Base-by-base conservation (phyloP, 2,113 vertebrate species). In the Carlito syrichta region DNA sequence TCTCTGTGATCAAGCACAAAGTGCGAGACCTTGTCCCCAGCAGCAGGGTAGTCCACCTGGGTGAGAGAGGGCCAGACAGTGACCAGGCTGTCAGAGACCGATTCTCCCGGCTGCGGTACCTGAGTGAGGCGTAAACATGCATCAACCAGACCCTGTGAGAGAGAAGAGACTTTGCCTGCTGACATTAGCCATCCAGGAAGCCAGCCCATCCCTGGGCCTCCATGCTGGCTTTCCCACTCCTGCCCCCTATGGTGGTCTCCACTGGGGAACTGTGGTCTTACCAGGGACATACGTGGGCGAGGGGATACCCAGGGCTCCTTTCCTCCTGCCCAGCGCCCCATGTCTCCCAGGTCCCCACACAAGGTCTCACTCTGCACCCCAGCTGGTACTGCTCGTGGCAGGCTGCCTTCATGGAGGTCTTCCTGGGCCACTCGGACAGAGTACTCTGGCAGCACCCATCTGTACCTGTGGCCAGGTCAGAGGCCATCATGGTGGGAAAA, bases 71-170 rank as follows among this genome's bases (percentile, higher is more conserved):
- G 0, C 17, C 52, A 3, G 98, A 99, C 35, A 97, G 71, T 0
- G 98, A 99, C 66, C 96, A 99, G n/a, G 96, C 97, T 0, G n/a
- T 99, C 97, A 99, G 98, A 87, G 98, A 99, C 81, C 99, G 98
- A 50, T 99, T 99, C 91, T 98, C 98, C 88, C 98, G 98, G 94
- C 99, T 99, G 95, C 99, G 99, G 95, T 99, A 99, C 98, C 99
- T 98, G 16, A 99, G 99, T 13, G 96, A 95, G 23, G 68, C 0
- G 0, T 98, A 97, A 97, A n/a, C 7, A 4, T 32, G 20, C 2
- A 1, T 11, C 1, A 0, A 35, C 40, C 30, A 12, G 58, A n/a
- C 10, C 45, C 3, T 13, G 1, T 1, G 0, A 66, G 35, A 60
- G 43, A n/a, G 30, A 48, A 60, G 43, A n/a, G 30, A 48, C 83